phyloP scores from a whole-genome alignment of 2,888 invertebrate genomes.

The Drosophila anomelani region DNA sequence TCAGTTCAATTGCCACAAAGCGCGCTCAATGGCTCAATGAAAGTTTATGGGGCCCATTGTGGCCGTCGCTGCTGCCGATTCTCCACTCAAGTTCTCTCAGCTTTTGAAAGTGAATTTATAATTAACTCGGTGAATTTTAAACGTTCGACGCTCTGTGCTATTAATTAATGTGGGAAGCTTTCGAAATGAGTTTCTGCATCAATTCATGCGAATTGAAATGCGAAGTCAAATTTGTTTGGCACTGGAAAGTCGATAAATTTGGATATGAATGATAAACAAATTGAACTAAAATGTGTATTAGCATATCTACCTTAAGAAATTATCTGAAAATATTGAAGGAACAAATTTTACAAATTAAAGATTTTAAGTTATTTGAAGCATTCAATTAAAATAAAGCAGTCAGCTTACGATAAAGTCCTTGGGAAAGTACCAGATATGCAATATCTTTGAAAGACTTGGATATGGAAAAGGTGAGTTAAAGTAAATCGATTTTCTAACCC shows the following conservation, averaged over 20 bases:
- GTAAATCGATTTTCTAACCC: too few species aligned
- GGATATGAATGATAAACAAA: not conserved
- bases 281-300: not conserved
- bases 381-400: not conserved
- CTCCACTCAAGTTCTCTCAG: conserved; percentile 25
- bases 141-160: conserved; percentile 40
- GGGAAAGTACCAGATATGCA: not conserved
- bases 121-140: conserved; percentile 52
- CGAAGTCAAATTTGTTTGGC: not conserved
- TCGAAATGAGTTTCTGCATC: conserved; percentile 11
- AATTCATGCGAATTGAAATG: conserved; percentile 11
- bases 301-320: not conserved
- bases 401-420: not conserved
- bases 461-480: too few species aligned
- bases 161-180: conserved; percentile 68
- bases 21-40: conserved; percentile 54
- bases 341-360: not conserved
- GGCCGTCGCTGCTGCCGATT: conserved; percentile 24
- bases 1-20: conserved; percentile 59
- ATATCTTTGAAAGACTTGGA: too few species aligned
- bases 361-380: not conserved
- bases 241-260: not conserved
- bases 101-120: conserved; percentile 72
- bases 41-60: conserved; percentile 56
- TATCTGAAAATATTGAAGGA: not conserved